Evolutionary conservation across 2,113 vertebrate genomes (phyloP), one percentile per base, ranked within the genome.

Genomic region (Coptodon rendalli): DNA sequence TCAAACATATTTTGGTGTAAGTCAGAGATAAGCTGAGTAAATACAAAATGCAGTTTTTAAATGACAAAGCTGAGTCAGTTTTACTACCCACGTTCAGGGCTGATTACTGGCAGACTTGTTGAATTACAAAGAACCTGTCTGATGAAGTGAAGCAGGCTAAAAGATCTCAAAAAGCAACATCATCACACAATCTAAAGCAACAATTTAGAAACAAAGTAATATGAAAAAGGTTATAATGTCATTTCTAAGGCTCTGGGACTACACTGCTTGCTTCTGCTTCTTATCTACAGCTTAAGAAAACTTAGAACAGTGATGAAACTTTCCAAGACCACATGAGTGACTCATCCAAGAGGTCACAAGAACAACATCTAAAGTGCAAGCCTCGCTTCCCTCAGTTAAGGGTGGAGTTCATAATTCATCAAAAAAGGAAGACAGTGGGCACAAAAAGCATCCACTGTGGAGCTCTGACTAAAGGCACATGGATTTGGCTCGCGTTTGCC

Each of bases 191-290:
- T 40, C 13, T 68, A 68, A 40, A 66, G 17, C 29, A 63, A 66
- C 61, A 66, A 7, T n/a, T 36, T 36, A 38, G 6, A 38, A 38
- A 36, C 31, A n/a, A 66, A 66, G 1, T 36, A 68, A 38, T 14
- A 0, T 40, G 19, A 38, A 68, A 5, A 38, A 31, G 34, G 63
- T 68, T 38, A 68, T n/a, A 38, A 13, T 0, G 0, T n/a, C 4
- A n/a, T 66, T 38, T 66, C 34, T 38, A 66, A 12, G 34, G 61
- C 61, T 38, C 34, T 22, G n/a, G 34, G 63, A 38, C 34, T 38
- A 36, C 19, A 40, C 19, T 40, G 63, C 24, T 29, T 59, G 56
- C 56, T 59, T 59, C 2, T 29, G 34, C 6, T 36, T 63, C 29
- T 36, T 36, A 63, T 36, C 19, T 36, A 68, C 63, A 40, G n/a